These are phyloP conservation scores for Apotomis capreana DNA, from an alignment of 2,888 invertebrate genomes.

Conservation along the genomic window DNA sequence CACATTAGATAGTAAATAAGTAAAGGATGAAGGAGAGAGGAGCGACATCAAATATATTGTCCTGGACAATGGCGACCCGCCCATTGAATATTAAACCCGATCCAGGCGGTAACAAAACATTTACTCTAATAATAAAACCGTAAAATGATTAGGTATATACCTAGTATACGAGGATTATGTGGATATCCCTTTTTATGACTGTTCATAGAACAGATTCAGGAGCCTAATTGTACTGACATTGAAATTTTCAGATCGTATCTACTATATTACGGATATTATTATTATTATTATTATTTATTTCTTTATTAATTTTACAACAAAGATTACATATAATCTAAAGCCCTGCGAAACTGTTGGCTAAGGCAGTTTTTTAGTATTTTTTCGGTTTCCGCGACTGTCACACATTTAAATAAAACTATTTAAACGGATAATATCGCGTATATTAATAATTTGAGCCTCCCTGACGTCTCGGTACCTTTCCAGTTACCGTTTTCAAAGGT, in stretches of 20 bases:
- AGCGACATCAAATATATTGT: conserved; percentile 25
- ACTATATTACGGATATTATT: no score
- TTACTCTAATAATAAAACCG: conserved; percentile 20
- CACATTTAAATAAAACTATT: no score
- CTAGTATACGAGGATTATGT: background rate
- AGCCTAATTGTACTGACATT: background rate
- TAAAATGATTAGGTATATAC: conserved; percentile 1
- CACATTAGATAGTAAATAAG: conserved; percentile 23
- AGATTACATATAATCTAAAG: no score
- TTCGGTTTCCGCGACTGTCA: no score
- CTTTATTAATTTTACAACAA: no score
- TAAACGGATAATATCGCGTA: no score
- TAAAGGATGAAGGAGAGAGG: conserved; percentile 22
- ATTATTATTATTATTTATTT: no score
- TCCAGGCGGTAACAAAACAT: conserved; percentile 15
- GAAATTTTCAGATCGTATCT: background rate
- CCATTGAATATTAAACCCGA: conserved; percentile 35
- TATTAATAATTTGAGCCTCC: no score
- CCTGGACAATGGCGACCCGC: conserved; percentile 25
- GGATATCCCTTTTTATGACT: background rate
- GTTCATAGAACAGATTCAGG: background rate
- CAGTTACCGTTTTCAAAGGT: no score
- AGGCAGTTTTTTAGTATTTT: no score
- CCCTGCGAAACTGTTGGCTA: no score
- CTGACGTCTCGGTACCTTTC: no score